Conservation (phyloP, 1,140 invertebrate species). For the Harpegnathos saltator region DNA sequence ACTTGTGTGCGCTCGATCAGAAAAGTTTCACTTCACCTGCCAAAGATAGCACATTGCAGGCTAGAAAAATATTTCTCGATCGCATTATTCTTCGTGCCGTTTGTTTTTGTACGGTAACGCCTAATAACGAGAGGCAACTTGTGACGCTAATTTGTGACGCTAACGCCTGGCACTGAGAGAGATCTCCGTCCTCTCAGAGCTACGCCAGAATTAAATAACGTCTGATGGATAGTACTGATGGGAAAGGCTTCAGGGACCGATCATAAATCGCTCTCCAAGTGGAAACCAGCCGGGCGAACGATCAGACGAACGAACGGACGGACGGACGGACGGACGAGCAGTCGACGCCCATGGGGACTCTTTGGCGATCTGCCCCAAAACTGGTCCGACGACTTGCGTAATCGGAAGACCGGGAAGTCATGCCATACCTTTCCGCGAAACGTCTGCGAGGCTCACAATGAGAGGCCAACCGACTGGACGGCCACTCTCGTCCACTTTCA, state of each 20-base stretch:
- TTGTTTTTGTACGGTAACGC: not conserved
- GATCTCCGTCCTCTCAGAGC: not conserved
- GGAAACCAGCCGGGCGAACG: constrained; percentile 31
- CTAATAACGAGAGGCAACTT: not conserved
- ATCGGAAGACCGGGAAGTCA: constrained; percentile 78
- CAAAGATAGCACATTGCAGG: no score
- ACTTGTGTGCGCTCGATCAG: not conserved
- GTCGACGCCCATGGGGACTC: constrained; percentile 21
- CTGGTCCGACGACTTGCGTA: constrained; percentile 78
- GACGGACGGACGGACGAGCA: not conserved
- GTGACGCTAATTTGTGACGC: no score
- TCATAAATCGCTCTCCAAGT: constrained; percentile 28
- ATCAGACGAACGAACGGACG: no score
- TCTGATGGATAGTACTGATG: constrained; percentile 23
- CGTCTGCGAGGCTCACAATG: constrained; percentile 77
- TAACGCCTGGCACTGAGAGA: constrained; percentile 1
- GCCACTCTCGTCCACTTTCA: constrained; percentile 79
- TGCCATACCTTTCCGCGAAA: constrained; percentile 76
- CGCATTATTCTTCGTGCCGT: not conserved
- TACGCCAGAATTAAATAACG: constrained; percentile 18
- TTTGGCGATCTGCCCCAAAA: constrained; percentile 70
- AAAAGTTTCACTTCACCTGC: not conserved
- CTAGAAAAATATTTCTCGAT: not conserved
- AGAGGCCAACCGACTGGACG: constrained; percentile 65
- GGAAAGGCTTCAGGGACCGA: not conserved